Percentiles rank a stretch among this genome's conserved stretches.
Evolutionary conservation across 2,888 invertebrate species (phyloP).

Genomic region (Leistus spinibarbis): DNA sequence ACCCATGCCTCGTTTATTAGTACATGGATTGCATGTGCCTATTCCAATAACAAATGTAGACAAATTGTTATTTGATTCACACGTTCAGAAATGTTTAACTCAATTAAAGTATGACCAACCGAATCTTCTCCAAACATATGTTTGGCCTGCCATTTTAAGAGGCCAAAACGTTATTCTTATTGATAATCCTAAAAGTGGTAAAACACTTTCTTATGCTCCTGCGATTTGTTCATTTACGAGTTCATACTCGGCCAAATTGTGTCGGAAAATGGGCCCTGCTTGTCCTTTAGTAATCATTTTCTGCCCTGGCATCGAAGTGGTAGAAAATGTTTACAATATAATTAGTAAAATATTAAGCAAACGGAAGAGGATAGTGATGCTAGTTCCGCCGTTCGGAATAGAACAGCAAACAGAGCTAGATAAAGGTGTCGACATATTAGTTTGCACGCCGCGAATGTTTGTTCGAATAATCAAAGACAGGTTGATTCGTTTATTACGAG

Average conservation of each 20-base stretch:
- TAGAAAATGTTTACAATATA: conserved; percentile 58
- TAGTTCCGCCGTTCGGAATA: conserved; percentile 48
- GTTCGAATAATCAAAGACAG: conserved; percentile 59
- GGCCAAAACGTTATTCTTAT: conserved; percentile 70
- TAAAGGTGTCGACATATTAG: conserved; percentile 73
- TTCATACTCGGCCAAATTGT: conserved; percentile 53
- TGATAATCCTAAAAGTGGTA: conserved; percentile 66
- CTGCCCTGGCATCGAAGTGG: conserved; percentile 66
- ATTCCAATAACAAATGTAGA: conserved; percentile 44
- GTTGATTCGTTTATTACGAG: conserved; percentile 64
- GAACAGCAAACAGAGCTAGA: conserved; percentile 57
- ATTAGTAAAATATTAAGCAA: conserved; percentile 55
- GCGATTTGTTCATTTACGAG: conserved; percentile 67
- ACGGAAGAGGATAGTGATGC: conserved; percentile 51
- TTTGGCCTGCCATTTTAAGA: conserved; percentile 72
- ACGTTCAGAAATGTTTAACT: conserved; percentile 42
- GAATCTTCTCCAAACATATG: conserved; percentile 67
- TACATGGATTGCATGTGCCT: conserved; percentile 49
- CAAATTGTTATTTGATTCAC: conserved; percentile 46
- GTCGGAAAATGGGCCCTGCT: conserved; percentile 51
- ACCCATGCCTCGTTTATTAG: conserved; percentile 44
- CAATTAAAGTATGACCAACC: conserved; percentile 49
- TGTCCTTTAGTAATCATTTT: conserved; percentile 72
- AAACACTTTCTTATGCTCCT: conserved; percentile 73
- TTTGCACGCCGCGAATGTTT: conserved; percentile 69